A percentile compares a stretch with the other conserved stretches of the same genome.
Evolutionary conservation across 2,797 vertebrate genomes (phyloP).

Genomic region (Pyrocephalus nanus): DNA sequence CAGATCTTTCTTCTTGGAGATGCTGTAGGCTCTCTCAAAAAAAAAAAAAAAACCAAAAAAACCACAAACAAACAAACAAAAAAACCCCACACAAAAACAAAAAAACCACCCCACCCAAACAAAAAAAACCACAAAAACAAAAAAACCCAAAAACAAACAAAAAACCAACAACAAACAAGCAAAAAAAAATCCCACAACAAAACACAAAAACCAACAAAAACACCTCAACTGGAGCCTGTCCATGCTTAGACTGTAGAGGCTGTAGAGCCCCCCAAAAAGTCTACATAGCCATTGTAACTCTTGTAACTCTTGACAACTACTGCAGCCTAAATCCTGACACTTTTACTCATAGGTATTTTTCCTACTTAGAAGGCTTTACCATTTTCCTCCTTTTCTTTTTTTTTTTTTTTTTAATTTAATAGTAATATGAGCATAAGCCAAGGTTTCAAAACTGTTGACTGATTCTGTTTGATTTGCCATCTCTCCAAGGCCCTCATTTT

Average conservation of each 20-base stretch:
- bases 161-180: too few species aligned
- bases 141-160: fast-evolving
- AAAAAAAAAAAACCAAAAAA: too few species aligned
- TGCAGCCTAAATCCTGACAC: background rate
- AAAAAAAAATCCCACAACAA: background rate
- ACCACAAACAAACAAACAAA: too few species aligned
- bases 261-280: fast-evolving
- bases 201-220: background rate
- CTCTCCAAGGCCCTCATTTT: background rate
- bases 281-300: background rate
- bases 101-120: too few species aligned
- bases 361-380: fast-evolving
- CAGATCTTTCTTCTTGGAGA: background rate
- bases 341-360: background rate
- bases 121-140: background rate
- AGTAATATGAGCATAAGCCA: background rate
- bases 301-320: background rate
- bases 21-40: too few species aligned
- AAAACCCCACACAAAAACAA: too few species aligned
- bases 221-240: background rate
- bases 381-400: background rate
- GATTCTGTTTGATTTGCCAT: background rate
- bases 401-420: background rate
- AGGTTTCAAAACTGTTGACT: background rate
- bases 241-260: background rate